Percentiles rank a stretch among this genome's conserved stretches.
phyloP scores from a whole-genome alignment of 2,888 invertebrate genomes.

The Drosophila neotestacea region DNA sequence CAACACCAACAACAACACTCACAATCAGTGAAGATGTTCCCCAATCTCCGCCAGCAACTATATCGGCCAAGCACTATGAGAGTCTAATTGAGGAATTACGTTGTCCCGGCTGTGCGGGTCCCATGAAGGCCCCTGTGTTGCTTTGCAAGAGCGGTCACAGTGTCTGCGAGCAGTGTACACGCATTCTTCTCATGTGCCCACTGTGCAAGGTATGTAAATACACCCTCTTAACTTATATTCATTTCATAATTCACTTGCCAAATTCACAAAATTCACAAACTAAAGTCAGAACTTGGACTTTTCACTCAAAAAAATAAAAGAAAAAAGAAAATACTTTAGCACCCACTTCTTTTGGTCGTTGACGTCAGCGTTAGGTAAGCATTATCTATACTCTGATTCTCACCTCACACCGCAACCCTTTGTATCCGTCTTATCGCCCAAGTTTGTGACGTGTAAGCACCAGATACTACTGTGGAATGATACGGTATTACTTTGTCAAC shows the following conservation, averaged over 20 bases:
- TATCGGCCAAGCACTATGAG: conserved; percentile 80
- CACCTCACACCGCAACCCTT: neutral
- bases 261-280: neutral
- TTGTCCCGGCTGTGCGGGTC: conserved; percentile 84
- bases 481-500: conserved; percentile 9
- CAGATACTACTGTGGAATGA: conserved; percentile 31
- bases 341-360: conserved; percentile 8
- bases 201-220: conserved; percentile 81
- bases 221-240: neutral
- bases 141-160: conserved; percentile 84
- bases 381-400: conserved; percentile 33
- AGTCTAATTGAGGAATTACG: conserved; percentile 83
- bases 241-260: too few relatives aligned
- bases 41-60: conserved; percentile 16
- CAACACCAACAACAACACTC: neutral
- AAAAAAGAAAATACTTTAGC: neutral
- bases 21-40: conserved; percentile 2
- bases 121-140: conserved; percentile 84
- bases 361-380: conserved; percentile 56
- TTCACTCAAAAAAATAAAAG: too few relatives aligned
- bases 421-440: conserved; percentile 31
- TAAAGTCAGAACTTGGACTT: too few relatives aligned
- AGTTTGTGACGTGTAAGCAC: conserved; percentile 30
- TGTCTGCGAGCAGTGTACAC: conserved; percentile 83
- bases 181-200: conserved; percentile 82